phyloP scores from a whole-genome alignment of 2,888 invertebrate genomes.

The Xanthia icteritia region DNA sequence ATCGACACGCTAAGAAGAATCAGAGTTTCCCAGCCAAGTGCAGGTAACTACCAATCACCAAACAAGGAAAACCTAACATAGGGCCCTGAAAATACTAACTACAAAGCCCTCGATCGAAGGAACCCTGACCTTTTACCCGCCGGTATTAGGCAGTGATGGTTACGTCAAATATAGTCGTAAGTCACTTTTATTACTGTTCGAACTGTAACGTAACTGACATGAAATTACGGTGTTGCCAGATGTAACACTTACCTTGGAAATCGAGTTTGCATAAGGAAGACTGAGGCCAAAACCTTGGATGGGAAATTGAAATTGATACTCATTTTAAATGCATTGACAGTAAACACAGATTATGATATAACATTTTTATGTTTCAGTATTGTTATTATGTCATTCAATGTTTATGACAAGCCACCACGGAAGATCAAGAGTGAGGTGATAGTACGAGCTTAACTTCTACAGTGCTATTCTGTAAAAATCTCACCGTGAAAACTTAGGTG shows the following conservation, averaged over 20 bases:
- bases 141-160: constrained; percentile 70
- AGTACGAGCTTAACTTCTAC: neutral
- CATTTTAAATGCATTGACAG: neutral
- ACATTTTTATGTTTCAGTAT: neutral
- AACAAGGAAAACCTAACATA: constrained; percentile 3
- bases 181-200: constrained; percentile 63
- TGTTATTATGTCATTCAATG: neutral
- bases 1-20: too few species aligned
- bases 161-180: constrained; percentile 69
- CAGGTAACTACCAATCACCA: constrained; percentile 1
- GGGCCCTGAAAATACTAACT: constrained; percentile 7
- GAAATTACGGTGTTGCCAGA: constrained; percentile 6
- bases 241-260: constrained; percentile 36
- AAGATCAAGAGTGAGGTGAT: neutral
- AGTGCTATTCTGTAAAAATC: too few species aligned
- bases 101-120: constrained; percentile 37
- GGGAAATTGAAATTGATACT: neutral
- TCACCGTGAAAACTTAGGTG: too few species aligned
- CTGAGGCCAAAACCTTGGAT: constrained; percentile 18
- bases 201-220: constrained; percentile 38
- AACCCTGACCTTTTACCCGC: constrained; percentile 68
- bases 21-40: neutral
- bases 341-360: neutral
- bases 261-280: constrained; percentile 13
- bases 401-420: neutral